phyloP scores from a whole-genome alignment of 1,140 invertebrate species.

The Drosophila nigromelanica region DNA sequence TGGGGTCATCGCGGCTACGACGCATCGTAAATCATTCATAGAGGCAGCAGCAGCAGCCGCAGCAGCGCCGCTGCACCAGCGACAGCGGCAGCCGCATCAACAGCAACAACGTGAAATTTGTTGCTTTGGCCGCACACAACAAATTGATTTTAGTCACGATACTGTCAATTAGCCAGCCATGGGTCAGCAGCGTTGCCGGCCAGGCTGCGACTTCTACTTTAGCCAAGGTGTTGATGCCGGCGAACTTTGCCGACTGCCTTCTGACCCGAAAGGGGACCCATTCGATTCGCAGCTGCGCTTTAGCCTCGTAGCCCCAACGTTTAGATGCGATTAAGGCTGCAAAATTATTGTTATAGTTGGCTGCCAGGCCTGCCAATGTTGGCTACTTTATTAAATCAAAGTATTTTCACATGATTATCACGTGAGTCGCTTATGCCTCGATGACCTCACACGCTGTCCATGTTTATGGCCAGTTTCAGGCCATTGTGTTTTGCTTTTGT shows the following conservation, averaged over 20 bases:
- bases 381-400: constrained; percentile 82
- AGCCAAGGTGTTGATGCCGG: constrained; percentile 70
- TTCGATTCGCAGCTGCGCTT: constrained; percentile 44
- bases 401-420: constrained; percentile 80
- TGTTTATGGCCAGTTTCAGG: constrained; percentile 36
- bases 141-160: constrained; percentile 83
- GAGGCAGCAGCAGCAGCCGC: constrained; percentile 51
- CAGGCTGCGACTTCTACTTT: constrained; percentile 16
- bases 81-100: constrained; percentile 30
- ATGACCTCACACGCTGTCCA: constrained; percentile 52
- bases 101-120: constrained; percentile 75
- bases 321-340: constrained; percentile 75
- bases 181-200: constrained; percentile 60
- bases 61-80: constrained; percentile 17
- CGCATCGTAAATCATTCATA: constrained; percentile 82
- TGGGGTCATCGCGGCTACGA: constrained; percentile 74
- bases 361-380: constrained; percentile 56
- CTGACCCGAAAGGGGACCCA: constrained; percentile 45
- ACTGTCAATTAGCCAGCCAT: constrained; percentile 81
- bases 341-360: constrained; percentile 80
- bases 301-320: constrained; percentile 42
- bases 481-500: constrained; percentile 24
- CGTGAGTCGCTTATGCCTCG: constrained; percentile 55
- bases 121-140: constrained; percentile 77
- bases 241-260: constrained; percentile 56